Evolutionary conservation across 2,797 vertebrate species (phyloP).

Genomic region (Ctenosaura bakeri): DNA sequence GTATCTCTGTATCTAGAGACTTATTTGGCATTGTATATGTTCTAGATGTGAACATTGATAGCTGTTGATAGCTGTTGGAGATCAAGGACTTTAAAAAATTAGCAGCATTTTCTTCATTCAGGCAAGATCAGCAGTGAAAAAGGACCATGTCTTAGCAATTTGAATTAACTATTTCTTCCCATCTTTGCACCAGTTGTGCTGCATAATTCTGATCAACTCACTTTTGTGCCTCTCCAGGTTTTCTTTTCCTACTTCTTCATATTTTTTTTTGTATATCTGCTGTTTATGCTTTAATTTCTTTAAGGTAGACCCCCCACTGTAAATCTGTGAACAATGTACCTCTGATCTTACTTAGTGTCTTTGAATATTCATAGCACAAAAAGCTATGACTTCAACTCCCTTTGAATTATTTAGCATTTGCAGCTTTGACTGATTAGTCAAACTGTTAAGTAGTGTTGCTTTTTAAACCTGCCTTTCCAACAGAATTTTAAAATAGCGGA

Average conservation of each 20-base stretch:
- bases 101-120: background rate
- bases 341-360: background rate
- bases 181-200: background rate
- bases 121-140: background rate
- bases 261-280: background rate
- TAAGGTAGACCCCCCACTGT: conserved; percentile 1
- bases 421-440: conserved; percentile 10
- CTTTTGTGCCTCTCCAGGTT: background rate
- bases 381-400: background rate
- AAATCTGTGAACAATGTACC: background rate
- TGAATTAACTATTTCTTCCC: background rate
- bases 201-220: background rate
- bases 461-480: conserved; percentile 20
- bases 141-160: background rate
- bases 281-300: background rate
- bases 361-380: background rate
- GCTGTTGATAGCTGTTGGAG: background rate
- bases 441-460: conserved; percentile 1
- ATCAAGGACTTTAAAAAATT: background rate
- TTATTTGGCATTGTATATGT: background rate
- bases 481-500: background rate
- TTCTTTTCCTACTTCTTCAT: background rate
- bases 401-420: conserved; percentile 6
- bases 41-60: background rate
- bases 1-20: background rate